Evolutionary conservation across 2,797 vertebrate species (phyloP), one percentile per base, ranked within the genome.

Genomic region (Gallinago stenura): DNA sequence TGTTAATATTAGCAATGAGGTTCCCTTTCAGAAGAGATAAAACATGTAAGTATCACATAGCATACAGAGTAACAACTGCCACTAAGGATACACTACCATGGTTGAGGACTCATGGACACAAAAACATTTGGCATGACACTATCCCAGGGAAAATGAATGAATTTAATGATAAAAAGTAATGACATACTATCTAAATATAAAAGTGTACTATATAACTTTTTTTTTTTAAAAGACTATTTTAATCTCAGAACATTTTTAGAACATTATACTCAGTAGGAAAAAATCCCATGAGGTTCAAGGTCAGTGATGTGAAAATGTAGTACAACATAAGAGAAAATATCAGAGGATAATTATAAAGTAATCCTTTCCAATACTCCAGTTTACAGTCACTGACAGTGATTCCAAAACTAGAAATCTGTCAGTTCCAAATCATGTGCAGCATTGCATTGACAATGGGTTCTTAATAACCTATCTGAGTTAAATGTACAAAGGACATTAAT

Each of bases 291-390:
- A 60, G 1, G 6, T 56, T 90, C 26, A 86, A 56, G 16, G 12
- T 64, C n/a, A 57, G 7, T 0, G 0, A 46, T 33, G 56, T 18
- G 28, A 77, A 75, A 70, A 82, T 24, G 2, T 6, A 4, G 4
- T 54, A 53, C 22, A 62, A 30, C 18, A 6, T 57, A 69, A 69
- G 8, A 76, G 48, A 72, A 57, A 54, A 15, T 19, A 9, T n/a
- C 18, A 46, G 22, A 14, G 58, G 6, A 81, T 66, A 73, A 50
- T 78, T 84, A 11, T 41, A 77, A n/a, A 15, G 2, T 10, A 81
- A 73, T 33, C 16, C 30, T 77, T 89, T 83, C 37, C 22, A 70
- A 3, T 31, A 57, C 1, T 83, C 4, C 26, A 31, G 22, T 75
- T 84, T 68, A 70, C 87, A 91, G 45, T 30, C 17, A 20, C 20